These are phyloP conservation scores for Acipenser transmontanus DNA, from an alignment of 2,797 vertebrate species.

Conservation along the genomic window DNA sequence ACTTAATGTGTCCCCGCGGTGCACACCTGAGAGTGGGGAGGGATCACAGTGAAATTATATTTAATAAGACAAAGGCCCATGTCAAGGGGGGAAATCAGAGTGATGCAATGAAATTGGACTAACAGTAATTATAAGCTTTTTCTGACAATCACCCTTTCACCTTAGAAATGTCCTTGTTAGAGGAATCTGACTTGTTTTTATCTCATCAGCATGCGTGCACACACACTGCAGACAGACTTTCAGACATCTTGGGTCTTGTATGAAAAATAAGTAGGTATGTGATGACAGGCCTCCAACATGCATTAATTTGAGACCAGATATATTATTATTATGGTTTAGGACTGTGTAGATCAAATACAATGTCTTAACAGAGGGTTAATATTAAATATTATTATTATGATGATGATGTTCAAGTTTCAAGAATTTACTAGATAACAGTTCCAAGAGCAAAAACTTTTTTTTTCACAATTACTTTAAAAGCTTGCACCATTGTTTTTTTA, in stretches of 20 bases:
- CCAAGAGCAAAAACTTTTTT: too few relatives aligned
- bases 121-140: slow-evolving; percentile 63
- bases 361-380: too few relatives aligned
- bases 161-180: slow-evolving; percentile 40
- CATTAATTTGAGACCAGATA: too few relatives aligned
- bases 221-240: slow-evolving; percentile 28
- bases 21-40: neutral
- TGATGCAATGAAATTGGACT: slow-evolving; percentile 66
- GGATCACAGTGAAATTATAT: slow-evolving; percentile 35
- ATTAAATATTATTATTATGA: too few relatives aligned
- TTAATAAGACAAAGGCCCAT: slow-evolving; percentile 46
- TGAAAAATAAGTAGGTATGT: too few relatives aligned
- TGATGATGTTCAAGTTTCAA: too few relatives aligned
- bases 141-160: slow-evolving; percentile 48
- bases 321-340: too few relatives aligned
- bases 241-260: neutral
- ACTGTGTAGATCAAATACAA: too few relatives aligned
- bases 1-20: neutral
- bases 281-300: too few relatives aligned
- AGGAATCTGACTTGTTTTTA: slow-evolving; percentile 56
- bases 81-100: slow-evolving; percentile 59
- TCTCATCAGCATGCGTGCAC: slow-evolving; percentile 54
- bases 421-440: too few relatives aligned
- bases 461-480: too few relatives aligned
- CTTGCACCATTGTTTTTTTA: too few relatives aligned